Evolutionary conservation across 2,888 invertebrate genomes (phyloP), one percentile per base, ranked within the genome.

Genomic region (Xiphydria camelus): DNA sequence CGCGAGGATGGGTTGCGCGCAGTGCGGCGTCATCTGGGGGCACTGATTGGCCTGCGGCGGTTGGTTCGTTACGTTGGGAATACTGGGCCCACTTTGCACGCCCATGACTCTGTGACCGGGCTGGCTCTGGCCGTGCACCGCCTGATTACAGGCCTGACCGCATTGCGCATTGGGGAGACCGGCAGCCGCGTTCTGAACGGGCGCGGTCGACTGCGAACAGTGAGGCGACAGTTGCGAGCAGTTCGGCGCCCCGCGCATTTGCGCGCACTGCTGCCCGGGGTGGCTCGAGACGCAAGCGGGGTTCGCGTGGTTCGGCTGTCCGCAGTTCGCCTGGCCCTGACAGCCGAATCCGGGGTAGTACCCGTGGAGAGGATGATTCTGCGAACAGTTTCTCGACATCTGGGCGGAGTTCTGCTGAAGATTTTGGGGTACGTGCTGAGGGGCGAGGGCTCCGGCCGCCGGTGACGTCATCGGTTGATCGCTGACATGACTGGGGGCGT

Each of bases 31-130:
- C 51, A 61, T 52, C 7, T 55, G 67, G 75, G 79, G 43, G 76
- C 80, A 63, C 75, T 79, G 60, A 76, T 78, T 57, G 73, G 77
- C 9, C 76, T 76, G 5, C 74, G 78, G 49, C 77, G 78, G 57
- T 77, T 78, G 78, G 79, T 78, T 42, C 76, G 76, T 53, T 76
- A 79, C 53, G 77, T 53, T 45, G 33, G 42, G 31, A 21, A 60
- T 39, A 54, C 41, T 46, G 12, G 59, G 44, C 31, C 57, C 54
- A 12, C 45, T 15, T 31, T 51, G 51, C 37, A 49, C 57, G 36
- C 26, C 45, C 32, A 51, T 47, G 46, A 26, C 50, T 59, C 35
- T 59, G 41, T 51, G 60, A 4, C 41, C 57, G 45, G 48, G 32
- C 26, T 60, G 63, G 48, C 38, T 54, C 61, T 57, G 40, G 66